phyloP scores from a whole-genome alignment of 2,797 vertebrate species.

The Halcyon badia region DNA sequence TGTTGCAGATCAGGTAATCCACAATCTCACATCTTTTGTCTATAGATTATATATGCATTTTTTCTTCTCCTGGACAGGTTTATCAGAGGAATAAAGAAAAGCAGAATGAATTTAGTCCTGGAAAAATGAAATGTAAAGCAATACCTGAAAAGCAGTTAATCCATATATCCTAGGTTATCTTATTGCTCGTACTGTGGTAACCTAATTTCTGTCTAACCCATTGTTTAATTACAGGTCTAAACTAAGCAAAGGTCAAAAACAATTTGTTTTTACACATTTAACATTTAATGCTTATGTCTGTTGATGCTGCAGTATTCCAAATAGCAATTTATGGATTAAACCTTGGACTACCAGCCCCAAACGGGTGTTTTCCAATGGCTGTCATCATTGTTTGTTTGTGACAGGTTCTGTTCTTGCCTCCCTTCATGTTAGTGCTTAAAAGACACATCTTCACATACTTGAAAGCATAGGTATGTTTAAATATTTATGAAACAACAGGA shows the following conservation, averaged over 20 bases:
- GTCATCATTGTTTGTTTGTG: background rate
- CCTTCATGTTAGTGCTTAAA: background rate
- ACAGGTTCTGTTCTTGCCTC: background rate
- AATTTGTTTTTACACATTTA: too few species aligned
- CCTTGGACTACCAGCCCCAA: background rate
- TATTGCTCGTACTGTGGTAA: background rate
- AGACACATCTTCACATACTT: background rate
- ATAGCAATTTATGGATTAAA: background rate
- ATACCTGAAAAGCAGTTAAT: background rate
- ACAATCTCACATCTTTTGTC: background rate
- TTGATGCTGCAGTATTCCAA: background rate
- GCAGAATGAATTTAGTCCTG: background rate
- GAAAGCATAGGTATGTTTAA: conserved; percentile 1
- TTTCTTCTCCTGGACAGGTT: background rate
- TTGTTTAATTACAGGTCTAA: background rate
- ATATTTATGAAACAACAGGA: conserved; percentile 9
- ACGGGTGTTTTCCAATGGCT: background rate
- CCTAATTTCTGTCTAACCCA: background rate
- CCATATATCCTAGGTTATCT: background rate
- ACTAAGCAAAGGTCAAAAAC: background rate
- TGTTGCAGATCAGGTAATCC: background rate
- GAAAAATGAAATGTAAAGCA: background rate
- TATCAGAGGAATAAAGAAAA: background rate
- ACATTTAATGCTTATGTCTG: background rate
- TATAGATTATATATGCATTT: background rate